Evolutionary conservation across 2,113 vertebrate genomes (phyloP).

Genomic region (Chrysochloris asiatica): DNA sequence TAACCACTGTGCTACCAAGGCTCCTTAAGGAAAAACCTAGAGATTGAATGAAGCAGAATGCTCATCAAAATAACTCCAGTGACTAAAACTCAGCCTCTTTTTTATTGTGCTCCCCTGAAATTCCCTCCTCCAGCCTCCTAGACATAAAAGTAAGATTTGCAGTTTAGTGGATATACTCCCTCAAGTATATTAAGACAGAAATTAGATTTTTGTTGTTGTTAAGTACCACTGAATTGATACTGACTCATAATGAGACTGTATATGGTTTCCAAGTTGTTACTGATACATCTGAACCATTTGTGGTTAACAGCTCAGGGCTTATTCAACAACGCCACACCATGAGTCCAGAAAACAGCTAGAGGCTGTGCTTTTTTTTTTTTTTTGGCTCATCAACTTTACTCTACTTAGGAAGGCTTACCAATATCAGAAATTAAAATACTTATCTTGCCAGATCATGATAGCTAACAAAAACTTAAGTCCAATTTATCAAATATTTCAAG

Average conservation of each 20-base stretch:
- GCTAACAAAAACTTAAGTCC: constrained; percentile 15
- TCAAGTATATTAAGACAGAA: constrained; percentile 9
- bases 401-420: neutral
- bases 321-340: no score
- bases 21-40: neutral
- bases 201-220: no score
- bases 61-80: neutral
- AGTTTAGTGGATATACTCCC: neutral
- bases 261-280: no score
- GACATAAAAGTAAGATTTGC: neutral
- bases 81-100: neutral
- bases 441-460: neutral
- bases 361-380: neutral
- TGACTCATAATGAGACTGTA: no score
- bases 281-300: no score
- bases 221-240: no score
- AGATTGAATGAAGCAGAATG: neutral
- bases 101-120: fast-evolving
- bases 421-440: constrained; percentile 31
- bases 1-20: no score
- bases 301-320: no score
- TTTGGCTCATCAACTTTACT: neutral
- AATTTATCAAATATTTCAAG: constrained; percentile 10
- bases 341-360: no score
- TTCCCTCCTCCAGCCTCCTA: neutral